Evolutionary conservation across 2,797 vertebrate species (phyloP), one percentile per base, ranked within the genome.

Genomic region (Acanthis flammea): DNA sequence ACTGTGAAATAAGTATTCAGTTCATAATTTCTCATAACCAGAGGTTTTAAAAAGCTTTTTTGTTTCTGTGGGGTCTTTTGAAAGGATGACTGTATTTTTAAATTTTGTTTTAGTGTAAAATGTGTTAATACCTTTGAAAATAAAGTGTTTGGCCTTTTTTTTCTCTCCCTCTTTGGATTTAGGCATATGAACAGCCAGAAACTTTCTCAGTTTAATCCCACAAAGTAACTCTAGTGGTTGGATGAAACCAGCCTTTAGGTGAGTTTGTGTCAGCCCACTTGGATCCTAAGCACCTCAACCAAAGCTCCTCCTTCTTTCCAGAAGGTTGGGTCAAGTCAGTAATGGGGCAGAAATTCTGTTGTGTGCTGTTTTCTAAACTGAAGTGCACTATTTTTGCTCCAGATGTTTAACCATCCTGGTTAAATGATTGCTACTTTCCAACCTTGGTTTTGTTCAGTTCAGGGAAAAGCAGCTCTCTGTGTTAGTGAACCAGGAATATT

Each of bases 361-460:
- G 18, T 42, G 15, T 54, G 14, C 19, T 74, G 24, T 53, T 78
- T 86, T 71, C 28, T 67, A 30, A 74, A 60, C 5, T 77, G 5
- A 58, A 74, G 41, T 27, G 14, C 6, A n/a, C 3, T 82, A 7
- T 8, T 76, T 79, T 76, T 84, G 10, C 23, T 62, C 8, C 37
- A 68, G 15, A 13, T 65, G n/a, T 61, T 67, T 70, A 75, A 33
- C 19, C 1, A 6, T 70, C 65, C 48, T 92, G 7, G 2, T 76
- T 73, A 35, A 55, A n/a, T 28, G 17, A 19, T 60, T 70, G 2
- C 17, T 6, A 18, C 21, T 57, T 81, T 87, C n/a, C 51, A 50
- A 11, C 13, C 23, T 24, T 53, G 15, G 2, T 41, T 60, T 77
- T 84, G 5, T 67, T 86, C 0, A 0, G 3, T 50, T 63, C 54